Percentiles rank a stretch among this genome's conserved stretches.
Conservation (phyloP, 2,113 vertebrate genomes). For the Odontesthes bonariensis region DNA sequence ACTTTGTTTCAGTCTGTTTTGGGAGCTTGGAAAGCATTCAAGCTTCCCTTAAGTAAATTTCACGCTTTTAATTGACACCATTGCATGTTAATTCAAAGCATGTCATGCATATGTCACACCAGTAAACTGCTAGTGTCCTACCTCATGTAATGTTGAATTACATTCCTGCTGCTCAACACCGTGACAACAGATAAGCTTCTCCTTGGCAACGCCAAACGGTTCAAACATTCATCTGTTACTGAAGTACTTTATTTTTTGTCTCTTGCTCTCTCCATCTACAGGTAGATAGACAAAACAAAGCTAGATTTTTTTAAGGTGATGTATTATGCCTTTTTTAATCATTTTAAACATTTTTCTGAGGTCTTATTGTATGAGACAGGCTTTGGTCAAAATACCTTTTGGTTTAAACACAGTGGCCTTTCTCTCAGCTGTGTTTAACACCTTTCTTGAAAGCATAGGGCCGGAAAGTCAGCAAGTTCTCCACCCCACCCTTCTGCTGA, state of each 20-base stretch:
- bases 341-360: too few relatives aligned
- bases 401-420: too few relatives aligned
- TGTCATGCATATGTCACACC: constrained; percentile 78
- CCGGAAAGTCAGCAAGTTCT: too few relatives aligned
- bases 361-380: too few relatives aligned
- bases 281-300: neutral
- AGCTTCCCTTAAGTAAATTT: constrained; percentile 73
- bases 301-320: neutral
- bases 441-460: too few relatives aligned
- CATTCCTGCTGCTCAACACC: constrained; percentile 70
- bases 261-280: constrained; percentile 4
- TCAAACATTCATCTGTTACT: constrained; percentile 47
- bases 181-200: constrained; percentile 79
- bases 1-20: constrained; percentile 54
- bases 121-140: constrained; percentile 71
- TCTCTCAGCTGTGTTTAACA: too few relatives aligned
- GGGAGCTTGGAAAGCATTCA: constrained; percentile 43
- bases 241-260: constrained; percentile 23
- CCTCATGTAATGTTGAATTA: constrained; percentile 80
- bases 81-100: constrained; percentile 78
- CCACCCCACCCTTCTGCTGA: too few relatives aligned
- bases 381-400: too few relatives aligned
- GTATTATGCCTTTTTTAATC: too few relatives aligned
- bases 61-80: constrained; percentile 81
- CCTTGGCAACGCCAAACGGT: constrained; percentile 59